Conservation (phyloP, 2,797 vertebrate species). For the Nyctibius grandis region DNA sequence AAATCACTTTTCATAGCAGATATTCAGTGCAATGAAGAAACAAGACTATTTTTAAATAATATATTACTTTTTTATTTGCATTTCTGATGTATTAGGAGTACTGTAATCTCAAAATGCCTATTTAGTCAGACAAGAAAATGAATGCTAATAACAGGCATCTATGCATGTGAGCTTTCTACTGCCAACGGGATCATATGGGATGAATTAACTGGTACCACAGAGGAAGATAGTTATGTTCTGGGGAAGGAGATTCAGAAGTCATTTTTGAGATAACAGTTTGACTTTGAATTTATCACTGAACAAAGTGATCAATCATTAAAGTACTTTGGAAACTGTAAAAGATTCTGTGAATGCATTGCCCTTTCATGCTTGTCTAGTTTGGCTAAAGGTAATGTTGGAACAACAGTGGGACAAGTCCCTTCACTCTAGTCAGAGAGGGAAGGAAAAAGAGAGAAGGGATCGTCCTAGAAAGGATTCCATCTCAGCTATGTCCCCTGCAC, state of each 20-base stretch:
- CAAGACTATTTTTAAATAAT: conserved; percentile 12
- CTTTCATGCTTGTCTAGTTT: neutral
- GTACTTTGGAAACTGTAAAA: neutral
- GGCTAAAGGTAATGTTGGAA: neutral
- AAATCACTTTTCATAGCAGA: neutral
- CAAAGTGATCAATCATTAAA: neutral
- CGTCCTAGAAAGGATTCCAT: neutral
- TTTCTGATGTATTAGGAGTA: conserved; percentile 6
- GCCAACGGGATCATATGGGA: neutral
- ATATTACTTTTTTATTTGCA: conserved; percentile 10
- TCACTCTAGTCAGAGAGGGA: neutral
- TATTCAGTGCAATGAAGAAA: neutral
- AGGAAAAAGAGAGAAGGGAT: neutral
- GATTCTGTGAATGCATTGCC: neutral
- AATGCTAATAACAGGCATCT: conserved; percentile 1
- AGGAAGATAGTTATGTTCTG: neutral
- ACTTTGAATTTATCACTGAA: conserved; percentile 6
- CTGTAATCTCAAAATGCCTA: conserved; percentile 18
- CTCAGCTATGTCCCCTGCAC: accelerated
- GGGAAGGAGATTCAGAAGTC: neutral
- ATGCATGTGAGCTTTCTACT: neutral
- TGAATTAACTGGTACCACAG: neutral
- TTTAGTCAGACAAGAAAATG: conserved; percentile 38
- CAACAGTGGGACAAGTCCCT: neutral
- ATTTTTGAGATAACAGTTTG: neutral